These are phyloP conservation scores for Menura novaehollandiae DNA, from an alignment of 2,113 vertebrate species.

Conservation along the genomic window DNA sequence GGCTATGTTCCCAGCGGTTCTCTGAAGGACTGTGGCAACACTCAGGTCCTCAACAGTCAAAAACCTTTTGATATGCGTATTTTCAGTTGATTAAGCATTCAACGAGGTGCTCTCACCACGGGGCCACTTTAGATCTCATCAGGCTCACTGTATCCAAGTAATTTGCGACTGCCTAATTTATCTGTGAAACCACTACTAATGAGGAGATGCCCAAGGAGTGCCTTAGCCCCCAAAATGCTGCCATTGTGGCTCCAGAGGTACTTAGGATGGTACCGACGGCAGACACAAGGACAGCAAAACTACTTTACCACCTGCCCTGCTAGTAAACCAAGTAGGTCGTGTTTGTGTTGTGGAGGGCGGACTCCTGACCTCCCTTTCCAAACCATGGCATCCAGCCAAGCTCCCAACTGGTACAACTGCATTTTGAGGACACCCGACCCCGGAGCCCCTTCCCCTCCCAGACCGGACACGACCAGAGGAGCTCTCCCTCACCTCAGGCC, in stretches of 20 bases:
- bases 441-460: neutral
- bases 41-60: neutral
- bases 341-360: neutral
- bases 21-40: neutral
- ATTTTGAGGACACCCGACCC: neutral
- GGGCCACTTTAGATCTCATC: neutral
- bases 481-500: neutral
- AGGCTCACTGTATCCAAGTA: neutral
- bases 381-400: neutral
- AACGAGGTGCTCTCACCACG: neutral
- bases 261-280: too few relatives aligned
- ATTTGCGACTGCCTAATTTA: neutral
- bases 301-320: neutral
- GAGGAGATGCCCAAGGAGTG: neutral
- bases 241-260: neutral
- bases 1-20: neutral
- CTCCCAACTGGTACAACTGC: neutral
- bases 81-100: neutral
- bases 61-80: neutral
- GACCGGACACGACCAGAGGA: neutral
- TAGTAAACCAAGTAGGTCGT: neutral
- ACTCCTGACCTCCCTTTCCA: neutral
- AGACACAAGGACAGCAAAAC: neutral
- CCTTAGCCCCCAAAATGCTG: neutral
- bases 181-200: neutral